Evolutionary conservation across 1,140 invertebrate genomes (phyloP).

Genomic region (Dendrolimus kikuchii): DNA sequence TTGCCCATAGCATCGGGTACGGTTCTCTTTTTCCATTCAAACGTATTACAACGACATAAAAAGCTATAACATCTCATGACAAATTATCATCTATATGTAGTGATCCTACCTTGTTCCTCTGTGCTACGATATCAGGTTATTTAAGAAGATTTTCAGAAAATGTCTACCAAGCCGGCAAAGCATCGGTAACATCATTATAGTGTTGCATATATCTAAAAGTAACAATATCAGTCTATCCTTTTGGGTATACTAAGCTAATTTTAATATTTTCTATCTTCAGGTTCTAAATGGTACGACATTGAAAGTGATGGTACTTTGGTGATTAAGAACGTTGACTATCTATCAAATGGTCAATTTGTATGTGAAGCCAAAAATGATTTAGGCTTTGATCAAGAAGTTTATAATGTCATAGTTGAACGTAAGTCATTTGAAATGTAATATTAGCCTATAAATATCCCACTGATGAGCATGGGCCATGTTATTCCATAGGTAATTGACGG

Average conservation of each 20-base stretch:
- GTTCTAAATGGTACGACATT: conserved; percentile 23
- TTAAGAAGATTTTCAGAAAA: not conserved
- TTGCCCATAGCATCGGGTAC: conserved; percentile 24
- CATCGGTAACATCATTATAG: not conserved
- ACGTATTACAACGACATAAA: too few relatives aligned
- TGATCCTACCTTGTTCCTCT: too few relatives aligned
- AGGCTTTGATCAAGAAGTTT: conserved; percentile 11
- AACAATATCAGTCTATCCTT: too few relatives aligned
- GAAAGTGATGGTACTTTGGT: conserved; percentile 26
- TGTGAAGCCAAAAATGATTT: conserved; percentile 27
- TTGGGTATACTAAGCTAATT: too few relatives aligned
- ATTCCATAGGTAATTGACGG: too few relatives aligned
- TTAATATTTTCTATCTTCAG: conserved; percentile 12
- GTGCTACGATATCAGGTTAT: not conserved
- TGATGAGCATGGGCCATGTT: too few relatives aligned
- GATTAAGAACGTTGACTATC: conserved; percentile 26
- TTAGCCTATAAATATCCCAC: too few relatives aligned
- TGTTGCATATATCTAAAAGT: too few relatives aligned
- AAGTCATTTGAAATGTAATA: conserved; percentile 2
- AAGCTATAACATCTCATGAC: too few relatives aligned
- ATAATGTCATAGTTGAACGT: conserved; percentile 17
- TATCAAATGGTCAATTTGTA: conserved; percentile 13
- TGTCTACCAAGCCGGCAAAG: not conserved
- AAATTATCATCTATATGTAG: too few relatives aligned
- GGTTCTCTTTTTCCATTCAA: not conserved